A percentile compares a stretch with the other conserved stretches of the same genome.
phyloP scores from a whole-genome alignment of 2,888 invertebrate genomes.

The Lagria hirta region DNA sequence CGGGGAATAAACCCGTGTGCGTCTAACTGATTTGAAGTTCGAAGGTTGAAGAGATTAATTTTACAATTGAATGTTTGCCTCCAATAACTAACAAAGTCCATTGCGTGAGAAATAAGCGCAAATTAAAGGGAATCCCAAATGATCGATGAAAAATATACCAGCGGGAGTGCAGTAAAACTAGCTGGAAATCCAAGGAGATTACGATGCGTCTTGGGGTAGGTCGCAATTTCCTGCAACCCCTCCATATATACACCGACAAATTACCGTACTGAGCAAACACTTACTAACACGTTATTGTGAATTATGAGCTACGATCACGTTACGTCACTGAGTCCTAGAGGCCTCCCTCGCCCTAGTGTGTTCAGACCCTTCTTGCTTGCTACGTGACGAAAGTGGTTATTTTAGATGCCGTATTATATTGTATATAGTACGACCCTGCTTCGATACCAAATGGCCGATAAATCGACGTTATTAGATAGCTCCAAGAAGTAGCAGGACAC shows the following conservation, averaged over 20 bases:
- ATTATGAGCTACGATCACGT: conserved; percentile 37
- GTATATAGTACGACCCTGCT: no score
- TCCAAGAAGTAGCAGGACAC: no score
- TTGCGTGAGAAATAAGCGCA: conserved; percentile 8
- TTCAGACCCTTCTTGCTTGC: no score
- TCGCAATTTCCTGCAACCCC: conserved; percentile 25
- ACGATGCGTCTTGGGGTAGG: conserved; percentile 25
- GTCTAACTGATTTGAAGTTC: conserved; percentile 6
- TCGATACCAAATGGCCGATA: no score
- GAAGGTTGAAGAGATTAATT: conserved; percentile 12
- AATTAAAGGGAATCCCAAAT: conserved; percentile 13
- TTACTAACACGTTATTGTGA: conserved; percentile 41
- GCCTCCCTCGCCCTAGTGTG: no score
- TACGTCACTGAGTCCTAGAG: no score
- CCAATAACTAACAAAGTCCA: conserved; percentile 10
- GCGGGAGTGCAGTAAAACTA: conserved; percentile 1
- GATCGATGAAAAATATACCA: conserved; percentile 12
- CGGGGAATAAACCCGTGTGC: no score
- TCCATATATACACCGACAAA: conserved; percentile 31
- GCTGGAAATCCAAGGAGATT: conserved; percentile 8
- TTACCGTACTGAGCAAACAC: conserved; percentile 42
- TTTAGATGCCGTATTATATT: no score
- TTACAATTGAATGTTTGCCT: conserved; percentile 14
- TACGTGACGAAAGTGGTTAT: no score
- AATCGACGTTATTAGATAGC: no score